phyloP scores from a whole-genome alignment of 2,888 invertebrate species.

The Clistopyga incitator region DNA sequence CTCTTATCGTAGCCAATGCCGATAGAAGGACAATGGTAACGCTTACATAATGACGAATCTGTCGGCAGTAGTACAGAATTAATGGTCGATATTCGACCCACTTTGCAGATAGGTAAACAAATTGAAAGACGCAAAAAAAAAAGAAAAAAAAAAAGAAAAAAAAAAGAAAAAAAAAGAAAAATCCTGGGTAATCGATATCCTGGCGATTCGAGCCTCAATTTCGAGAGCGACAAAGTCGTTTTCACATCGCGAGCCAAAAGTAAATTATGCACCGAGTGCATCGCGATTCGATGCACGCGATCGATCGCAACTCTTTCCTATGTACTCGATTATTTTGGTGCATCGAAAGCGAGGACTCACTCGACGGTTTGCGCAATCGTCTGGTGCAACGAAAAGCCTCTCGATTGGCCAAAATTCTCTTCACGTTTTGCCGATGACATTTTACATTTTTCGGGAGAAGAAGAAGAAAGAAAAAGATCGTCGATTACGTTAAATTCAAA shows the following conservation, averaged over 20 bases:
- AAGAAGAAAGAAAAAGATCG: background rate
- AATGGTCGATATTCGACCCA: conserved; percentile 1
- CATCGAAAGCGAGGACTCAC: conserved; percentile 17
- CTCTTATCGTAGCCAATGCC: too few species aligned
- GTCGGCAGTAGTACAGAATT: background rate
- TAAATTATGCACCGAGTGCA: conserved; percentile 10
- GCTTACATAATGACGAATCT: background rate
- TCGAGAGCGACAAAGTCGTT: background rate
- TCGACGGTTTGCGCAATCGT: conserved; percentile 34
- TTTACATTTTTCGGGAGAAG: too few species aligned
- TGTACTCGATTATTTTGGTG: conserved; percentile 28
- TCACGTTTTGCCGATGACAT: conserved; percentile 28
- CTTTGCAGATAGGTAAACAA: background rate
- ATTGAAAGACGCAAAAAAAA: background rate
- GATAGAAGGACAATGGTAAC: background rate
- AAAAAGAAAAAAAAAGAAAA: too few species aligned
- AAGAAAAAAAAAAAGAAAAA: too few species aligned
- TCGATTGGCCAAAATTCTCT: conserved; percentile 41
- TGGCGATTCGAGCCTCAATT: background rate
- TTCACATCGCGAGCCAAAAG: background rate
- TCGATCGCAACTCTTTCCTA: conserved; percentile 5
- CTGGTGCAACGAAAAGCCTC: conserved; percentile 21
- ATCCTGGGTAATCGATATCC: background rate
- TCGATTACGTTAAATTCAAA: conserved; percentile 4
- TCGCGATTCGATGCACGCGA: conserved; percentile 39